Percentiles rank a stretch among this genome's conserved stretches.
These are phyloP conservation scores for Eristalis pertinax DNA, from an alignment of 2,888 invertebrate species.

Conservation along the genomic window DNA sequence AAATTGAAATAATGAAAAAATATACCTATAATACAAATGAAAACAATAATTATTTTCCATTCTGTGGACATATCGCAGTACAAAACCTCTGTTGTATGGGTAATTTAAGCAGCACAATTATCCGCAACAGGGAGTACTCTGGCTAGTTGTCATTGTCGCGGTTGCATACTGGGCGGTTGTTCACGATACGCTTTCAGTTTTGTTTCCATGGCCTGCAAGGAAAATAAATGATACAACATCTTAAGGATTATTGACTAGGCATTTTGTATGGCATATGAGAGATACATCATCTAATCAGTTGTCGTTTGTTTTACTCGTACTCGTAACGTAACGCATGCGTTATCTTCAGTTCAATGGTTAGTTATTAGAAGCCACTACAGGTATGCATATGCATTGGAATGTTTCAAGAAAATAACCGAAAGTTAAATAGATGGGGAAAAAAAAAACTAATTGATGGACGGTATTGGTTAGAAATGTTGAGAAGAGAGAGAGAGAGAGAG, in stretches of 20 bases:
- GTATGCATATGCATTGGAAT: background rate
- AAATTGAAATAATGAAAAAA: slow-evolving; percentile 54
- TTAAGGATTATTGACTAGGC: background rate
- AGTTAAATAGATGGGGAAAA: background rate
- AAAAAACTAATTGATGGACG: background rate
- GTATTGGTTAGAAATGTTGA: slow-evolving; percentile 32
- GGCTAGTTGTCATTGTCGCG: slow-evolving; percentile 79
- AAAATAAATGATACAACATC: slow-evolving; percentile 24
- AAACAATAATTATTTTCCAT: slow-evolving; percentile 62
- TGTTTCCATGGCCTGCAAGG: slow-evolving; percentile 80
- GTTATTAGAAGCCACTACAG: slow-evolving; percentile 21
- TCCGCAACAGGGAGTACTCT: slow-evolving; percentile 73
- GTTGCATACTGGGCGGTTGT: slow-evolving; percentile 78
- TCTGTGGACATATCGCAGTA: slow-evolving; percentile 57
- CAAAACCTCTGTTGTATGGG: slow-evolving; percentile 70
- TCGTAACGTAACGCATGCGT: background rate
- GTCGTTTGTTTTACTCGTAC: background rate
- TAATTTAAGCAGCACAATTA: slow-evolving; percentile 72
- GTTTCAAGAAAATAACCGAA: background rate
- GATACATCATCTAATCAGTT: background rate
- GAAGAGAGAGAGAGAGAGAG: background rate
- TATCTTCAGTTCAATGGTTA: slow-evolving; percentile 24
- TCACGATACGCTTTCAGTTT: slow-evolving; percentile 81
- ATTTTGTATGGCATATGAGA: background rate
- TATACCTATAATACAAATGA: slow-evolving; percentile 71